Evolutionary conservation across 2,888 invertebrate genomes (phyloP), one percentile per base, ranked within the genome.

Genomic region (Stictocephala bisonia): DNA sequence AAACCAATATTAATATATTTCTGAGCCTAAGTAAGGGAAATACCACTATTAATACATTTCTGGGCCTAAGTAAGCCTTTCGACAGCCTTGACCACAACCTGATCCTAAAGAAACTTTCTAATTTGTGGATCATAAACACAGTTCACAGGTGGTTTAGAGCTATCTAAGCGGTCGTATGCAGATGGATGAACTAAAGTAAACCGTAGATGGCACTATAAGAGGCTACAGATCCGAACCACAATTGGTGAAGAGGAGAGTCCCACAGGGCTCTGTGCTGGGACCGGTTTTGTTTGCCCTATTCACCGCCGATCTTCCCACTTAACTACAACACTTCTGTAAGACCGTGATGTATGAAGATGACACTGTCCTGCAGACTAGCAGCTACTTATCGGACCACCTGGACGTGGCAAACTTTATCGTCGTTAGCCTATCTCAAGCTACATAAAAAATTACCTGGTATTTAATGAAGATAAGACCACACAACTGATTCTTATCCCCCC

Each of bases 361-460:
- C 48, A 44, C 44, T 44, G 9, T n/a, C 26, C 22, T 53, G 26
- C 53, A 24, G 26, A 11, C 26, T n/a, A 53, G 53, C 53, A 53
- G n/a, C 2, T 24, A 53, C 3, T 3, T 24, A 26, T 7, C 26
- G 22, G 53, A 53, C 9, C 4, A 6, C 22, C 53, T 53, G n/a
- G 53, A 53, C 1, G 53, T 53, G 24, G 26, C 20, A 1, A 26
- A 53, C n/a, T 53, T 22, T 24, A 53, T 53, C 13, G 24, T 27
- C 26, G 53, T 26, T 4, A 53, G n/a, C 11, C 26, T 53, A n/a
- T 20, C 26, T 11, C 53, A 53, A 26, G 24, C 26, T 53, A n/a
- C 26, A 24, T 24, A 11, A 24, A 24, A 18, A 50, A 50, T 50
- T 18, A 53, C 24, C 18, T 26, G 18, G 26, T 53, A 1, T 26